Conservation (phyloP, 2,113 vertebrate genomes). For the Pelodiscus sinensis region DNA sequence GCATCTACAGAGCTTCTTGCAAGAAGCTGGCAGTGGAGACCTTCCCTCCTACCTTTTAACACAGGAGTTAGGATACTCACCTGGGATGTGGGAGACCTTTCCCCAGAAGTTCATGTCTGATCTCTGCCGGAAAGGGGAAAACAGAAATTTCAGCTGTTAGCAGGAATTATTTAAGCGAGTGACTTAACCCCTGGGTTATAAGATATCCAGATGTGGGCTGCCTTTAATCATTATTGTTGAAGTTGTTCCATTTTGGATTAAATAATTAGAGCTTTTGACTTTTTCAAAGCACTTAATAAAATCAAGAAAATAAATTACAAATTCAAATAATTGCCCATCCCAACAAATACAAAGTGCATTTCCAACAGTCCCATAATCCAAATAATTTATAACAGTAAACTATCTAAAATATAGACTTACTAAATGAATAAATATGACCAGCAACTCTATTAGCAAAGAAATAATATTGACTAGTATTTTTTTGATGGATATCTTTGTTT, state of each 20-base stretch:
- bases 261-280: not conserved
- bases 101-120: not conserved
- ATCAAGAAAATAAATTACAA: not conserved
- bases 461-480: not conserved
- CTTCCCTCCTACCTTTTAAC: not conserved
- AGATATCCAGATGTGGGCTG: not conserved
- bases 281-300: not conserved
- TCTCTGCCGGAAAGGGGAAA: not conserved
- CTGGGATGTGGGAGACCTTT: not conserved
- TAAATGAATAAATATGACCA: not conserved
- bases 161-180: not conserved
- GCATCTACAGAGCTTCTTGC: not conserved
- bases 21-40: not conserved
- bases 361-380: not conserved
- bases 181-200: not conserved
- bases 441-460: not conserved
- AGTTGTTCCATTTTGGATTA: not conserved
- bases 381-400: not conserved
- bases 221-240: not conserved
- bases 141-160: not conserved
- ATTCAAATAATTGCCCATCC: not conserved
- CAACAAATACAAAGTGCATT: not conserved
- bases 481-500: not conserved
- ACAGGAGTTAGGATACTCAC: not conserved
- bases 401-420: not conserved